Conservation (phyloP, 2,113 vertebrate genomes). For the Barnardius zonarius region DNA sequence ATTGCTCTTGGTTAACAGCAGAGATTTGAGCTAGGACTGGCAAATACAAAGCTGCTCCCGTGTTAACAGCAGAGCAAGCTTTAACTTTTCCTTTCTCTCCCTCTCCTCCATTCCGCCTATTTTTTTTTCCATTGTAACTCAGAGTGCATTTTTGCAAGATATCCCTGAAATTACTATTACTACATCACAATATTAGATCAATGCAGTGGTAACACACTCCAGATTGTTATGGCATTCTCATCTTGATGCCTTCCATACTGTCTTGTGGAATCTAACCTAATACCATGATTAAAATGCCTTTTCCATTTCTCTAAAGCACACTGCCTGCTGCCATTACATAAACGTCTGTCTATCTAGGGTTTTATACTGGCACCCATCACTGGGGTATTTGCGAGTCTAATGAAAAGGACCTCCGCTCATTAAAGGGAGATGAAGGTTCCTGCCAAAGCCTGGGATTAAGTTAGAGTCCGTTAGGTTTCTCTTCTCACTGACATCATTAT, state of each 20-base stretch:
- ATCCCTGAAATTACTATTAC: slow-evolving; percentile 65
- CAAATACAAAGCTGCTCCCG: background rate
- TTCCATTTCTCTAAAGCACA: slow-evolving; percentile 40
- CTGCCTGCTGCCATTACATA: slow-evolving; percentile 53
- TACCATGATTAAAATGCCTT: slow-evolving; percentile 62
- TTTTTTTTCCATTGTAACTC: slow-evolving; percentile 49
- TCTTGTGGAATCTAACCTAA: slow-evolving; percentile 60
- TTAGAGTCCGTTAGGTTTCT: background rate
- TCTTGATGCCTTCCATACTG: slow-evolving; percentile 68
- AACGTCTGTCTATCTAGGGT: slow-evolving; percentile 46
- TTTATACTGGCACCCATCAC: slow-evolving; percentile 24
- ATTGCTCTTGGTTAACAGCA: background rate
- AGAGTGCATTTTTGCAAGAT: slow-evolving; percentile 52
- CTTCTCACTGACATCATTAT: slow-evolving; percentile 11
- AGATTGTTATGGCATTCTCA: slow-evolving; percentile 59
- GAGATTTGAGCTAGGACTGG: background rate
- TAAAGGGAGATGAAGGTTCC: slow-evolving; percentile 12
- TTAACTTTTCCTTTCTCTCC: slow-evolving; percentile 36
- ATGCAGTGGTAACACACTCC: slow-evolving; percentile 60
- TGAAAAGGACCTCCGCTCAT: slow-evolving; percentile 35
- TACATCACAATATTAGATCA: slow-evolving; percentile 55
- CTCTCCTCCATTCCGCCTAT: background rate
- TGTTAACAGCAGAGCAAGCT: background rate
- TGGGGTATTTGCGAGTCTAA: background rate
- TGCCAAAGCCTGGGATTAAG: slow-evolving; percentile 49